These are phyloP conservation scores for Sylvilagus floridanus DNA, from an alignment of 2,797 vertebrate genomes.

Conservation along the genomic window DNA sequence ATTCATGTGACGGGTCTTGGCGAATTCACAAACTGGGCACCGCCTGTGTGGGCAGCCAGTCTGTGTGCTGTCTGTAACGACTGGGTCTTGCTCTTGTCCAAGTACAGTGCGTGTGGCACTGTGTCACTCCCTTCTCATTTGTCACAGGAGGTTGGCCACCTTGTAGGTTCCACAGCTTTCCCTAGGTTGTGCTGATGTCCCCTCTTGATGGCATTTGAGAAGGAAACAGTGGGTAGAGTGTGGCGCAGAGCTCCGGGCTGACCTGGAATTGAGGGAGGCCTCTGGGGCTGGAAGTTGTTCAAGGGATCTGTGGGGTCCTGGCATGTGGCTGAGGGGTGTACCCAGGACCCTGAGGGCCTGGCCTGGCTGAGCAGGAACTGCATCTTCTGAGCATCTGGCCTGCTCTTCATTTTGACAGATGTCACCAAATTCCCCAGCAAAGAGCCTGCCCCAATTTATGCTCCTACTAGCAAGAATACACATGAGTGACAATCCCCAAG, in stretches of 20 bases:
- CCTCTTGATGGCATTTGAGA: slow-evolving; percentile 91
- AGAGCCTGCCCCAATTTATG: not conserved
- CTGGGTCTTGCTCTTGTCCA: slow-evolving; percentile 89
- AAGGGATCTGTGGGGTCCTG: not conserved
- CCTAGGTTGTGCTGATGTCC: not conserved
- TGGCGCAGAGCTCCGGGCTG: not conserved
- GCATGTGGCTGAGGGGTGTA: not conserved
- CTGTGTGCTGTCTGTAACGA: slow-evolving; percentile 89
- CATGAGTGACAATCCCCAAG: not conserved
- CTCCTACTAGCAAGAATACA: not conserved
- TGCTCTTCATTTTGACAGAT: slow-evolving; percentile 9
- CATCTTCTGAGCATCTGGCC: not conserved
- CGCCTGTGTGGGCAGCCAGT: slow-evolving; percentile 88
- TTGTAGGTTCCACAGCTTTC: slow-evolving; percentile 88
- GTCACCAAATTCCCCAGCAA: not conserved
- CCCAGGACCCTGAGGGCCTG: not conserved
- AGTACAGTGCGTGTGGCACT: slow-evolving; percentile 89
- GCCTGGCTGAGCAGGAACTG: not conserved
- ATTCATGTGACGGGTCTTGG: slow-evolving; percentile 93
- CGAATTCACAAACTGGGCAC: slow-evolving; percentile 93
- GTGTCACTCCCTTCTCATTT: slow-evolving; percentile 91
- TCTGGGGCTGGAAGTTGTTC: not conserved
- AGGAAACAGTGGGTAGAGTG: slow-evolving; percentile 92
- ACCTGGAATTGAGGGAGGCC: not conserved
- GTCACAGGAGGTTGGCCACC: slow-evolving; percentile 91